Percentiles rank a stretch among this genome's conserved stretches.
phyloP scores from a whole-genome alignment of 2,113 vertebrate species.

The Lycaon pictus region DNA sequence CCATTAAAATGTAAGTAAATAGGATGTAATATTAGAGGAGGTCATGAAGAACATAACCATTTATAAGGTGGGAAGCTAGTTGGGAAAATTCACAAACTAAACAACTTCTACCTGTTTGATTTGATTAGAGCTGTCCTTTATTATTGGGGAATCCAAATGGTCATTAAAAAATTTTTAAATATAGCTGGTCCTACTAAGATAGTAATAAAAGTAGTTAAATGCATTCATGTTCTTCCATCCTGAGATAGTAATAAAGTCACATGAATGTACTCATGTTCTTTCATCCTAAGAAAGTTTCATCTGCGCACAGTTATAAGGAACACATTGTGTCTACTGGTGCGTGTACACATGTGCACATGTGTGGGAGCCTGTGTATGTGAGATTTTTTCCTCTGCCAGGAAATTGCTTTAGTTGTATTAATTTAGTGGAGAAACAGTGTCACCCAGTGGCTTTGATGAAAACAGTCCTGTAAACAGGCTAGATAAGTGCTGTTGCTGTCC shows the following conservation, averaged over 20 bases:
- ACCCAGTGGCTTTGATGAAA: conserved; percentile 76
- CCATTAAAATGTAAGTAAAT: conserved; percentile 18
- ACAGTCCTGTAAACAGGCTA: conserved; percentile 47
- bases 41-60: background rate
- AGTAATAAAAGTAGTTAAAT: background rate
- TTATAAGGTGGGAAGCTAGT: conserved; percentile 23
- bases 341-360: background rate
- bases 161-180: background rate
- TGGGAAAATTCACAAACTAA: background rate
- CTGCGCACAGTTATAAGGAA: background rate
- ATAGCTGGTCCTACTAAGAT: background rate
- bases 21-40: background rate
- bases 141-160: background rate
- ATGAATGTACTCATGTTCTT: background rate
- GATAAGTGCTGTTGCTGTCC: background rate
- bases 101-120: background rate
- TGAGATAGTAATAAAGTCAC: background rate
- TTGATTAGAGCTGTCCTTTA: conserved; percentile 15
- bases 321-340: background rate
- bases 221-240: background rate
- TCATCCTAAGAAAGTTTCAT: background rate
- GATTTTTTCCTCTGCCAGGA: conserved; percentile 64
- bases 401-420: conserved; percentile 63
- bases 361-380: background rate
- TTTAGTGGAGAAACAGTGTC: conserved; percentile 75